Conservation (phyloP, 2,113 vertebrate species). For the Neolamprologus hecqui region DNA sequence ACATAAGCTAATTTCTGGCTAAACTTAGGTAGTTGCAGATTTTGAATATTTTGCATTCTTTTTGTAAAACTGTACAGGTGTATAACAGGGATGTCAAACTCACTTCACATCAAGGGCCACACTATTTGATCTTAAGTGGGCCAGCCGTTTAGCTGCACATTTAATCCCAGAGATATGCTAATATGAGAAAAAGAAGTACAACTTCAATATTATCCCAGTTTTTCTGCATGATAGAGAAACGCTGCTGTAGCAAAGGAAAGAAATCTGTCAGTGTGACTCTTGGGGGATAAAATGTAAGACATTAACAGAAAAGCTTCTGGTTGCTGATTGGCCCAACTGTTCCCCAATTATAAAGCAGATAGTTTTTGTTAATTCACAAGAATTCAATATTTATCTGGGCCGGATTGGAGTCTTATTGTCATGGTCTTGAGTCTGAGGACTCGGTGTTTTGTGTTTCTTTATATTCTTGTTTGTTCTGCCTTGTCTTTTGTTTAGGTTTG, state of each 20-base stretch:
- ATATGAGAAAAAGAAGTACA: not conserved
- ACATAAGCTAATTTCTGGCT: not conserved
- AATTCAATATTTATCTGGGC: not conserved
- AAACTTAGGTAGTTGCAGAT: not conserved
- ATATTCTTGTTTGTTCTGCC: too few species aligned
- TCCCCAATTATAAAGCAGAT: not conserved
- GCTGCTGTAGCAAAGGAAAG: not conserved
- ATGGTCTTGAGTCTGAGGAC: too few species aligned
- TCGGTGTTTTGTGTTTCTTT: too few species aligned
- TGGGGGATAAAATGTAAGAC: not conserved
- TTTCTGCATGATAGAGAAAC: not conserved
- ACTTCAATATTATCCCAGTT: not conserved
- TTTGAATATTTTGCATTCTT: not conserved
- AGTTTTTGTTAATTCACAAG: not conserved
- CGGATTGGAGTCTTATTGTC: not conserved
- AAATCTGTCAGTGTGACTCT: not conserved
- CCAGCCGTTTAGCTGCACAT: not conserved
- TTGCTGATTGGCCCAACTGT: not conserved
- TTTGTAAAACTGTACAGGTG: not conserved
- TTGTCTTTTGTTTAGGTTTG: too few species aligned
- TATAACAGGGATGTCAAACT: not conserved
- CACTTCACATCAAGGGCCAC: not conserved
- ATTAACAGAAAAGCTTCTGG: not conserved
- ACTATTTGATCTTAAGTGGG: not conserved
- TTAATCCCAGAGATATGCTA: not conserved